Conservation (phyloP, 1,140 invertebrate species). For the Scylla paramamosain region DNA sequence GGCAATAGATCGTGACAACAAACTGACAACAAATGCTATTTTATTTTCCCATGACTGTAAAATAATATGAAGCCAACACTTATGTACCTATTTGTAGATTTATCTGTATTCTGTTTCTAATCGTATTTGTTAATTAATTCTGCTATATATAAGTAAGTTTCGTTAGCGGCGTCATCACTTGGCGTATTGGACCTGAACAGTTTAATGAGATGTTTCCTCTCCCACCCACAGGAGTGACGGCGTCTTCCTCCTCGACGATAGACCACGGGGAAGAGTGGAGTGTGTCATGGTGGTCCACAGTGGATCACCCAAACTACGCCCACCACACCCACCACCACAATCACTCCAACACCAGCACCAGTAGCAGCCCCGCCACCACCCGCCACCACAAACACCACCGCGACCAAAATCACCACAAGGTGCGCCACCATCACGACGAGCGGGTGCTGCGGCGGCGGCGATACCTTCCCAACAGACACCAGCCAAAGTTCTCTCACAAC, state of each 20-base stretch:
- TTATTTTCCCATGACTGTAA: no score
- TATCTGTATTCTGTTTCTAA: no score
- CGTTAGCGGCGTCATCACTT: no score
- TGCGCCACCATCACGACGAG: conserved; percentile 43
- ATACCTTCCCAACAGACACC: conserved; percentile 24
- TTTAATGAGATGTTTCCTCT: background rate
- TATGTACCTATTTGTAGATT: no score
- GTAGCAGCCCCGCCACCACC: background rate
- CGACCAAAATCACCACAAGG: conserved; percentile 6
- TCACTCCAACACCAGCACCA: conserved; percentile 12
- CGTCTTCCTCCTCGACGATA: background rate
- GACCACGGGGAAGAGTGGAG: background rate
- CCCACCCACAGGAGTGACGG: background rate
- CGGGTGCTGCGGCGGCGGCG: background rate
- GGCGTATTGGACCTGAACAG: no score
- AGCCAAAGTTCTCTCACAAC: conserved; percentile 55
- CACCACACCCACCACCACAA: background rate
- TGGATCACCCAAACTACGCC: background rate
- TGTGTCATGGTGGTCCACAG: background rate
- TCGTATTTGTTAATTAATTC: no score
- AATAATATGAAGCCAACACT: no score
- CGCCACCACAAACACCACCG: conserved; percentile 39
- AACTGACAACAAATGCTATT: no score
- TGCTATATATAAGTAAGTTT: no score
- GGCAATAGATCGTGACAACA: no score